Percentiles rank a stretch among this genome's conserved stretches.
Conservation (phyloP, 2,888 invertebrate genomes). For the Cloeon dipterum region DNA sequence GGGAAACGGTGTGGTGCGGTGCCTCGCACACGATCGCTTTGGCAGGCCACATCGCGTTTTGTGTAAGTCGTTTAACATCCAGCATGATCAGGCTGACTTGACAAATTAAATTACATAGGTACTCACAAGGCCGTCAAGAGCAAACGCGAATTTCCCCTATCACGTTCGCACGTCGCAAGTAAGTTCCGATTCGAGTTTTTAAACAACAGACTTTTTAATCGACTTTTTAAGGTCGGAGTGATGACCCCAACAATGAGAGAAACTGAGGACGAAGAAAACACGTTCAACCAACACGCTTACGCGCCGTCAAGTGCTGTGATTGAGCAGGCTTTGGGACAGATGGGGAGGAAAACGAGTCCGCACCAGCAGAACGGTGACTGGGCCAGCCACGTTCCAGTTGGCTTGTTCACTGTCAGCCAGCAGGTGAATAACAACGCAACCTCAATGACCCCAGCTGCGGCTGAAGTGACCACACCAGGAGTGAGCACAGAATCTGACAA, state of each 20-base stretch:
- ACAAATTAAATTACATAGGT: conserved; percentile 29
- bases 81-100: too few species aligned
- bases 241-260: not conserved
- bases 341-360: not conserved
- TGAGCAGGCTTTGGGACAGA: not conserved
- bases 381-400: conserved; percentile 7
- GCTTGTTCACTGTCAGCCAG: conserved; percentile 11
- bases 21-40: conserved; percentile 40
- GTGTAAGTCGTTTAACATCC: conserved; percentile 26
- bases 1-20: conserved; percentile 48
- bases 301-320: conserved; percentile 24
- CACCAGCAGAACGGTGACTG: conserved; percentile 9
- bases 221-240: not conserved
- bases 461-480: too few species aligned
- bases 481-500: too few species aligned
- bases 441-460: not conserved
- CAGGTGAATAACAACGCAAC: too few species aligned
- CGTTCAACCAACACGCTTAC: conserved; percentile 37
- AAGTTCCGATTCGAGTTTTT: too few species aligned
- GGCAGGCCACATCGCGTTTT: conserved; percentile 42
- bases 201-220: too few species aligned
- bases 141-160: conserved; percentile 76
- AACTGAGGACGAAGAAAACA: conserved; percentile 19
- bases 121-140: conserved; percentile 60
- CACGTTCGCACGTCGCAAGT: conserved; percentile 73